Evolutionary conservation across 2,113 vertebrate genomes (phyloP), one percentile per base, ranked within the genome.

Genomic region (Sigmodon hispidus): DNA sequence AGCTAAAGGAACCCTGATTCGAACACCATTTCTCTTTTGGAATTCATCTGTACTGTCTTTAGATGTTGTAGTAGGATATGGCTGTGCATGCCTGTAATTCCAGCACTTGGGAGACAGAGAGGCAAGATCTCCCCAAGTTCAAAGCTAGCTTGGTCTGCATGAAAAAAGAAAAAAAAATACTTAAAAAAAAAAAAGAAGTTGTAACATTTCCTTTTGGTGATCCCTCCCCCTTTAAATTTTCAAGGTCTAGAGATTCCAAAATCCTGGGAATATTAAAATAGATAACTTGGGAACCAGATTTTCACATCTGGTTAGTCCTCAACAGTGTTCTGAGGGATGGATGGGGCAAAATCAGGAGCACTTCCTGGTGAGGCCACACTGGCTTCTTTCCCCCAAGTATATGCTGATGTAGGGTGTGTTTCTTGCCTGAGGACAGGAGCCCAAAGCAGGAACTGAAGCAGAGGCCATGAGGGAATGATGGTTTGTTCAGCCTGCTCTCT

Each of bases 391-490:
- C 76, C 72, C 88, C 45, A 67, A 31, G 17, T 80, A 72, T 43
- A n/a, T 15, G 43, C 0, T 13, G 79, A 24, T 40, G n/a, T 55
- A 57, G 5, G 12, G n/a, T 31, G 17, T 72, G 61, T 83, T 94
- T 94, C 59, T 67, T 93, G 90, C 55, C 73, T 24, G 29, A 61
- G 77, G 61, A 90, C 8, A 65, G 73, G 90, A 89, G 57, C 75
- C 4, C 57, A 43, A 83, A n/a, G 80, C 55, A 83, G 55, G 70
- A 36, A 50, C 72, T 87, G 50, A 61, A 19, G 16, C 87, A 77
- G 81, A 94, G 57, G 65, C 36, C 67, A 52, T 65, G 48, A 70
- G 11, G 40, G 31, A 36, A 8, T 45, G 43, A 12, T 12, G 83
- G 9, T 5, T 67, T 45, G 43, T 31, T 48, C 61, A 48, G 5